Conservation (phyloP, 2,888 invertebrate genomes). For the Rotaria sp. region DNA sequence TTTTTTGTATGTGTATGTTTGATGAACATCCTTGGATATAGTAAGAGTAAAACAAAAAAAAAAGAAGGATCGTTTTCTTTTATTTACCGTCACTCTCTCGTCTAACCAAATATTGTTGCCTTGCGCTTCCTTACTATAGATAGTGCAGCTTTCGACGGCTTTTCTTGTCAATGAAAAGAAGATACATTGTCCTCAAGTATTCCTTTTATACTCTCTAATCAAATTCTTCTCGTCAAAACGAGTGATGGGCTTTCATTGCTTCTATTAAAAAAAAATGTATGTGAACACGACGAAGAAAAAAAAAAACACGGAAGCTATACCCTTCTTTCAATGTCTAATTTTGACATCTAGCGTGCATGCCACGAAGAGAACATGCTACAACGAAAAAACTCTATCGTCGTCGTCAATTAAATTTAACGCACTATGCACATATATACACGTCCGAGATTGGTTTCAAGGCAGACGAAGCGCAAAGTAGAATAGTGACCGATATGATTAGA, state of each 20-base stretch:
- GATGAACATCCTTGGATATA: not conserved
- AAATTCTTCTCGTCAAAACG: not conserved
- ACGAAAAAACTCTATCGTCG: not conserved
- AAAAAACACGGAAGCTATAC: not conserved
- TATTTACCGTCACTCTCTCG: not conserved
- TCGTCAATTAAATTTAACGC: not conserved
- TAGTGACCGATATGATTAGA: not conserved
- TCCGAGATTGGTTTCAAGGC: not conserved
- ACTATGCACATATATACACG: not conserved
- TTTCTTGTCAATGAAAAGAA: not conserved
- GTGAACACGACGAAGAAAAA: not conserved
- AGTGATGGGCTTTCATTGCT: not conserved
- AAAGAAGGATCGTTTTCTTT: not conserved
- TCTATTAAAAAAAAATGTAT: not conserved
- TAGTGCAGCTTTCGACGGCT: not conserved
- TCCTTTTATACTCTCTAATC: not conserved
- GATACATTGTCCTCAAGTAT: not conserved
- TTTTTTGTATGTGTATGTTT: not conserved
- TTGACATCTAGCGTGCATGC: constrained; percentile 4
- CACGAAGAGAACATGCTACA: not conserved
- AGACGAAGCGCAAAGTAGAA: not conserved
- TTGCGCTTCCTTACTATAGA: not conserved
- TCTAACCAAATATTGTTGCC: not conserved
- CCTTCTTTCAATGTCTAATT: not conserved
- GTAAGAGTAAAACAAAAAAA: not conserved